Evolutionary conservation across 1,140 invertebrate species (phyloP).

Genomic region (Drosophila willistoni): DNA sequence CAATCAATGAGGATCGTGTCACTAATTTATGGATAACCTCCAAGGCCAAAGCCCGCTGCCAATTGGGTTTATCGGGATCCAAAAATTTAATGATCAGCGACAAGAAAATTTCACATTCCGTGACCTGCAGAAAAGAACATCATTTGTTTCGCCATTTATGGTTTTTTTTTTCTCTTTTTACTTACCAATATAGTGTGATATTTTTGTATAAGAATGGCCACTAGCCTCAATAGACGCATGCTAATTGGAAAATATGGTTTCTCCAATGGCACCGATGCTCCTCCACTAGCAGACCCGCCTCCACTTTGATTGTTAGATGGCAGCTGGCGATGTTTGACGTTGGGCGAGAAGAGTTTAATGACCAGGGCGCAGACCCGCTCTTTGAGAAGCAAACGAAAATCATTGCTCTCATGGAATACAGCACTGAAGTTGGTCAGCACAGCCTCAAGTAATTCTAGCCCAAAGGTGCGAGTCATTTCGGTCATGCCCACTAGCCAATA

Average conservation of each 20-base stretch:
- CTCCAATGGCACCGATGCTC: constrained; percentile 87
- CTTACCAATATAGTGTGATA: constrained; percentile 96
- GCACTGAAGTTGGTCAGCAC: constrained; percentile 95
- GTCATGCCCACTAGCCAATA: constrained; percentile 97
- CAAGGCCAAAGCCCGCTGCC: constrained; percentile 96
- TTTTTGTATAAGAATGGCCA: constrained; percentile 95
- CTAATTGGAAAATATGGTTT: constrained; percentile 98
- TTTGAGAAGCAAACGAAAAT: constrained; percentile 97
- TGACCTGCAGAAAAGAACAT: constrained; percentile 87
- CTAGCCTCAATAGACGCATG: constrained; percentile 95
- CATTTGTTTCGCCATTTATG: not conserved
- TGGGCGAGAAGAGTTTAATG: constrained; percentile 98
- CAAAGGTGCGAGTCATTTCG: constrained; percentile 98
- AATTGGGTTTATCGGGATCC: constrained; percentile 97
- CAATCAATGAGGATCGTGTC: constrained; percentile 93
- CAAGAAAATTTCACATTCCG: constrained; percentile 99
- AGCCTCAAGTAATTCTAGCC: constrained; percentile 96
- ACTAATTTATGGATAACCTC: constrained; percentile 98
- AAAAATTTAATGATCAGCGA: constrained; percentile 98
- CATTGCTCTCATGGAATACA: constrained; percentile 97
- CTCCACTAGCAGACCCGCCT: not conserved
- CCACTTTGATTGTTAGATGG: constrained; percentile 76
- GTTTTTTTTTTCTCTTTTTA: constrained; percentile 33
- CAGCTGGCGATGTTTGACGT: constrained; percentile 93
- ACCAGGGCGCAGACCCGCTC: constrained; percentile 98